Conservation (phyloP, 2,888 invertebrate genomes). For the Philereme vetulata region DNA sequence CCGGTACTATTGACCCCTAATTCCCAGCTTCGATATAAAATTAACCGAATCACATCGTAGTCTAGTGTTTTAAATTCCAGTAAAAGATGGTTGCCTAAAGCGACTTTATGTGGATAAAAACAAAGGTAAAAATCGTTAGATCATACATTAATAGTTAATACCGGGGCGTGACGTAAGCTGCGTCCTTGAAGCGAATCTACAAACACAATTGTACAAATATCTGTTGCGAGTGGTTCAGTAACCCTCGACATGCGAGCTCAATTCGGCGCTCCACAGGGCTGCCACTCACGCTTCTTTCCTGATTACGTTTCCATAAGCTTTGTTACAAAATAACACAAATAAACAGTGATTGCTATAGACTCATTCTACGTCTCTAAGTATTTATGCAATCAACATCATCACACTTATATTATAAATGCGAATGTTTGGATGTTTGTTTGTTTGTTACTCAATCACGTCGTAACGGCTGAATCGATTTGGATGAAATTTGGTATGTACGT, state of each 20-base stretch:
- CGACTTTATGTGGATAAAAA: conserved; percentile 43
- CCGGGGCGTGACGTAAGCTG: conserved; percentile 68
- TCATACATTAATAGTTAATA: conserved; percentile 51
- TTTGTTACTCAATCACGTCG: no score
- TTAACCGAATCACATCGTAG: conserved; percentile 28
- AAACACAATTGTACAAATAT: conserved; percentile 78
- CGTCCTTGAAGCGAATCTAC: conserved; percentile 76
- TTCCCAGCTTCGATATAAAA: conserved; percentile 35
- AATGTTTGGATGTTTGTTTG: no score
- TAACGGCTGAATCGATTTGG: no score
- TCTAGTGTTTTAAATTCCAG: conserved; percentile 24
- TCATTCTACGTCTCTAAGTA: no score
- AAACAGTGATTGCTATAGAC: no score
- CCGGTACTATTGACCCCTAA: conserved; percentile 54
- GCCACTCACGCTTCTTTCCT: conserved; percentile 14
- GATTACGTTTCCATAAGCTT: background rate
- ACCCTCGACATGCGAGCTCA: conserved; percentile 55
- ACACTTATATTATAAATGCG: no score
- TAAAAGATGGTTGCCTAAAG: conserved; percentile 26
- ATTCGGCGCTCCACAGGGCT: conserved; percentile 32
- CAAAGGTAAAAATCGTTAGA: conserved; percentile 53
- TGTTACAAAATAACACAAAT: no score
- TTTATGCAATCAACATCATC: no score
- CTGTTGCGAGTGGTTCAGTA: conserved; percentile 66
- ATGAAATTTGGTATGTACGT: no score